Evolutionary conservation across 2,797 vertebrate genomes (phyloP).

Genomic region (Crenichthys baileyi): DNA sequence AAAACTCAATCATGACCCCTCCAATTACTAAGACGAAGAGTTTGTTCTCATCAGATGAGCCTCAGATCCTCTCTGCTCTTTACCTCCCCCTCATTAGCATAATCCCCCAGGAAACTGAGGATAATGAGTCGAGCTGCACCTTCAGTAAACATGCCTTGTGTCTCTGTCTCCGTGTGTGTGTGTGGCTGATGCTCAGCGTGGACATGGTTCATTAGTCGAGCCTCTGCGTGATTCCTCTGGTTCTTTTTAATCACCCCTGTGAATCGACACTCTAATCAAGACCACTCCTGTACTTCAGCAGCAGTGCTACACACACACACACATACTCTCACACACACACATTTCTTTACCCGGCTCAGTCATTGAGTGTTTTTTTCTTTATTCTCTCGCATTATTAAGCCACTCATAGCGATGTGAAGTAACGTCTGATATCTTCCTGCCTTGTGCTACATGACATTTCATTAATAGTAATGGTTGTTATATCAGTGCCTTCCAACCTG

Average conservation of each 20-base stretch:
- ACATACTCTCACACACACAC: constrained; percentile 18
- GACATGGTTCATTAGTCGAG: constrained; percentile 72
- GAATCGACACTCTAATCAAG: constrained; percentile 65
- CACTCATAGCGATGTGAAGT: constrained; percentile 11
- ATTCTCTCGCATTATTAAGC: constrained; percentile 16
- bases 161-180: constrained; percentile 13
- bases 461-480: constrained; percentile 25
- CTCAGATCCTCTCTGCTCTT: constrained; percentile 75
- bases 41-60: constrained; percentile 74
- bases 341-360: constrained; percentile 1
- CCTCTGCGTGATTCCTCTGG: constrained; percentile 61
- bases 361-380: constrained; percentile 3
- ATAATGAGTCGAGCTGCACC: constrained; percentile 73
- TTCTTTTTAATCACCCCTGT: constrained; percentile 69
- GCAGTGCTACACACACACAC: constrained; percentile 10
- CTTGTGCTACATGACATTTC: constrained; percentile 9
- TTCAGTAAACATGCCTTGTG: constrained; percentile 59
- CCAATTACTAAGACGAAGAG: constrained; percentile 69
- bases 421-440: constrained; percentile 22
- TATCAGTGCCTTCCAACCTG: constrained; percentile 12
- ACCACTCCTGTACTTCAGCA: constrained; percentile 28
- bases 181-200: constrained; percentile 44
- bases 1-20: constrained; percentile 72
- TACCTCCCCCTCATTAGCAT: constrained; percentile 75
- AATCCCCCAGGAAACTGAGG: constrained; percentile 68